Conservation (phyloP, 2,888 invertebrate genomes). For the Sminthurinus aureus region DNA sequence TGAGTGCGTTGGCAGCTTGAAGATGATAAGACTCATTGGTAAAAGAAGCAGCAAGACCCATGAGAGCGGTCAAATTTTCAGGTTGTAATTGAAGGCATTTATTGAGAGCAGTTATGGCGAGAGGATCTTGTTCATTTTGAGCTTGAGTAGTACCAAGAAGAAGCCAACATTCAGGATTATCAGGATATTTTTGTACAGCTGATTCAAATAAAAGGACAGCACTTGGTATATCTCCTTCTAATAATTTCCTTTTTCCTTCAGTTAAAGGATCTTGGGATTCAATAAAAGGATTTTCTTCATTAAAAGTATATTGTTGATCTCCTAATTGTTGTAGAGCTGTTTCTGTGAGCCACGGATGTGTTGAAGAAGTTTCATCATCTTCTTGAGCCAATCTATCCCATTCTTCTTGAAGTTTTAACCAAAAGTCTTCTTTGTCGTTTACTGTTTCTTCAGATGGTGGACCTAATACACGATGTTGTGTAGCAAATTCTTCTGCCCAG, state of each 20-base stretch:
- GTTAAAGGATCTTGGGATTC: conserved; percentile 80
- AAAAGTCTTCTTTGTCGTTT: conserved; percentile 64
- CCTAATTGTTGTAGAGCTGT: conserved; percentile 71
- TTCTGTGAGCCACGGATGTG: conserved; percentile 77
- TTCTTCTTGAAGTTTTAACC: conserved; percentile 75
- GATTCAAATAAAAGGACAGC: conserved; percentile 97
- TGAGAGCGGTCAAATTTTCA: conserved; percentile 80
- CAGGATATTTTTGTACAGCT: conserved; percentile 83
- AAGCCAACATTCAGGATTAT: conserved; percentile 85
- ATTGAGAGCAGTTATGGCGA: conserved; percentile 90
- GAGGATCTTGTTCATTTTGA: conserved; percentile 96
- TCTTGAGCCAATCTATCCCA: conserved; percentile 78
- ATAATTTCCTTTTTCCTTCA: conserved; percentile 83
- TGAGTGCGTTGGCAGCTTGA: conserved; percentile 84
- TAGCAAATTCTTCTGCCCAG: conserved; percentile 63
- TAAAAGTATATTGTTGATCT: conserved; percentile 75
- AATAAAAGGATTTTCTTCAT: conserved; percentile 85
- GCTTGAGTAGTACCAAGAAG: conserved; percentile 91
- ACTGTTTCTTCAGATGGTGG: background rate
- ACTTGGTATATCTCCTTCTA: conserved; percentile 86
- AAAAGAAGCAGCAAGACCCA: conserved; percentile 91
- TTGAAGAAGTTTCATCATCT: conserved; percentile 60
- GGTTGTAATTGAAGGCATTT: conserved; percentile 83
- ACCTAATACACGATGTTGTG: conserved; percentile 19
- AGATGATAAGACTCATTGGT: conserved; percentile 95